Percentiles rank a stretch among this genome's conserved stretches.
Evolutionary conservation across 2,113 vertebrate species (phyloP).

Genomic region (Salvelinus sp.): DNA sequence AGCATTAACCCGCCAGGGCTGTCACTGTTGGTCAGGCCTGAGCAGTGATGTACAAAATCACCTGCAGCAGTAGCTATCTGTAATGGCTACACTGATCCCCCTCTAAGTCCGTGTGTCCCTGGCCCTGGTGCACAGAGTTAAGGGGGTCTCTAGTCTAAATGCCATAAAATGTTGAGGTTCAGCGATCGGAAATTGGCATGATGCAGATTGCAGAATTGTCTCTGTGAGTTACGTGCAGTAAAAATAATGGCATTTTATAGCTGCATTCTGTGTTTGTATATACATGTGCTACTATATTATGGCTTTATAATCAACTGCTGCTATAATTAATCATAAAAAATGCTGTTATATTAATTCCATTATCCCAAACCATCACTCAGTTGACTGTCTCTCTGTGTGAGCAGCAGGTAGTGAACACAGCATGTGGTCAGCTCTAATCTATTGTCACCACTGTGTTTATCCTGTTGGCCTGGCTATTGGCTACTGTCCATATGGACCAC

Average conservation of each 20-base stretch:
- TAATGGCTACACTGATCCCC: no score
- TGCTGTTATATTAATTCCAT: not conserved
- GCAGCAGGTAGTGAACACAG: not conserved
- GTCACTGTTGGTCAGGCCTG: not conserved
- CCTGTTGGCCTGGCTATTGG: not conserved
- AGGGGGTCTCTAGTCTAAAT: no score
- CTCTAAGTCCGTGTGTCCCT: no score
- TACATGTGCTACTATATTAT: not conserved
- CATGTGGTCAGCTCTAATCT: not conserved
- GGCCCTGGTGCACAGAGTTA: not conserved
- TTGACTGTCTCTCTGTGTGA: not conserved
- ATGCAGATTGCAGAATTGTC: no score
- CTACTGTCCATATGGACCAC: not conserved
- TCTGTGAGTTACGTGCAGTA: no score
- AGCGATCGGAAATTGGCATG: no score
- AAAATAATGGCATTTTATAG: no score
- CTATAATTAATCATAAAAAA: not conserved
- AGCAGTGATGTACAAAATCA: slow-evolving; percentile 1
- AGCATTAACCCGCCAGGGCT: not conserved
- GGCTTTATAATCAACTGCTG: not conserved
- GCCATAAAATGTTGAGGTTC: no score
- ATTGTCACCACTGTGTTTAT: not conserved
- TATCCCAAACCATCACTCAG: not conserved
- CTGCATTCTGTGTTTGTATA: no score
- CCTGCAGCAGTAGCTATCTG: not conserved